Evolutionary conservation across 2,888 invertebrate species (phyloP), one percentile per base, ranked within the genome.

Genomic region (Protonemura montana): DNA sequence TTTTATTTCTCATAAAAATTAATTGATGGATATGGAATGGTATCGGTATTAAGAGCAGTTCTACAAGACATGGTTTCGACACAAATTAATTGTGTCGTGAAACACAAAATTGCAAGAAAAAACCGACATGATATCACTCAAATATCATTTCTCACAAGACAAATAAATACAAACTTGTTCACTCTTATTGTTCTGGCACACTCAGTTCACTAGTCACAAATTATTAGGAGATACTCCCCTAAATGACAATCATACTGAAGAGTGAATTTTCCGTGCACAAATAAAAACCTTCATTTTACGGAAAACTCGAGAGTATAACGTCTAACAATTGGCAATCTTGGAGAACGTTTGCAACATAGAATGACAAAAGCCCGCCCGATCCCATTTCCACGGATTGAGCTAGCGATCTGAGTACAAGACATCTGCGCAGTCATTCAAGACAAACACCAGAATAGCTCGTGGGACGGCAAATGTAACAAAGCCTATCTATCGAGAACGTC

Each of bases 21-120:
- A 29, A 85, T 85, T 85, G 85, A 81, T 85, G 85, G 85, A 86
- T 25, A 25, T 86, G 86, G 87, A 87, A 87, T 87, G 87, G 85
- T 87, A 59, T 84, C 10, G 78, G 78, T 82, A 41, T 59, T 78
- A 35, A 80, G 85, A 86, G 84, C 86, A 86, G 21, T 82, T 35
- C 86, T 82, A 29, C 59, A 76, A 76, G 28, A 82, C 82, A 82
- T 76, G 41, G 81, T 13, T 59, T 81, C 30, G 29, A 81, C 80
- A 81, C 29, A 27, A 35, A 59, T 59, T 13, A 21, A 16, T 59
- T 1, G 3, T 59, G 59, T 59, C 59, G n/a, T n/a, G 59, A 59
- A 59, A 16, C 59, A 59, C 59, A 59, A 59, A 59, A 21, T 59
- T 21, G 59, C 59, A 59, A 59, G 59, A 59, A 59, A 21, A 59